Base-by-base conservation (phyloP, 1,140 invertebrate species). In the Onthophagus taurus region DNA sequence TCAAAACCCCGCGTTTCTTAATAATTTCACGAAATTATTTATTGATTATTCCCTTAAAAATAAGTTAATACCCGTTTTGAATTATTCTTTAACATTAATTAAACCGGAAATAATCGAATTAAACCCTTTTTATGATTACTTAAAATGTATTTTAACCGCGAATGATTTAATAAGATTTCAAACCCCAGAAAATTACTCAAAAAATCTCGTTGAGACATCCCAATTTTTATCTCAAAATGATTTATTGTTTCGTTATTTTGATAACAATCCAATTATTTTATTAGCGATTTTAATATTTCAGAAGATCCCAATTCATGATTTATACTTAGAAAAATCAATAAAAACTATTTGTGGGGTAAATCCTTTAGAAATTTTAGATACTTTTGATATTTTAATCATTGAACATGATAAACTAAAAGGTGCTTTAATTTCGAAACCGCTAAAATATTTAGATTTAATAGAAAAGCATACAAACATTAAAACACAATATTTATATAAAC, bases 1-100 rank as follows among this genome's bases (percentile, higher is more conserved):
- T 7, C 60, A 67, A 53, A 52, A 65, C 30, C 66, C 59, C 24
- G 70, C 72, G n/a, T 74, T 70, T 48, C 61, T 79, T 42, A 65
- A 63, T 47, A 57, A 69, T 33, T 78, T 79, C 57, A 66, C 72
- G 31, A 54, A 69, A 45, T 69, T 72, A 54, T 43, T 75, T 7
- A 65, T 68, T 44, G 67, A 69, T 53, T 69, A 67, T 67, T 72
- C 65, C 58, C 55, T 75, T 3, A 67, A 70, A 52, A 64, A 75
- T 53, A 66, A 72, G 53, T 53, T 72, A 13, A 69, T 67, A 51
- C 63, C 64, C 42, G 63, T 68, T 7, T 53, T 76, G 33, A 71
- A 66, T 43, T n/a, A n/a, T n/a, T n/a, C n/a, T n/a, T n/a, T n/a
- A n/a, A n/a, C n/a, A n/a, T n/a, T n/a, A n/a, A n/a, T n/a, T n/a